Base-by-base conservation (phyloP, 2,113 vertebrate species). In the Upupa epops region DNA sequence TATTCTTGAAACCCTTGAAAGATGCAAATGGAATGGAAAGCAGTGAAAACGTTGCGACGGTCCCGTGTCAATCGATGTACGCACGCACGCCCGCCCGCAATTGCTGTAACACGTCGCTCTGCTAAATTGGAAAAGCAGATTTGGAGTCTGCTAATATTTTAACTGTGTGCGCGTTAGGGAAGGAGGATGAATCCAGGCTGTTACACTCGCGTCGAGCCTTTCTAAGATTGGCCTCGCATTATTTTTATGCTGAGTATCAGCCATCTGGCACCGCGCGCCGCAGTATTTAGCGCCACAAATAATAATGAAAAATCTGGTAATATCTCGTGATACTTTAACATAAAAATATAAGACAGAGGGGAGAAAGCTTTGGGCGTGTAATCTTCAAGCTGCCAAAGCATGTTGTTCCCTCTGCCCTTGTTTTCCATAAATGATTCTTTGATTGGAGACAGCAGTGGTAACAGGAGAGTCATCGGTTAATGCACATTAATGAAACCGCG, bases 271-370 rank as follows among this genome's bases (percentile, higher is more conserved):
- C 71, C 59, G 87, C 63, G 76, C 21, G 90, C 92, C 31, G 85
- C 88, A 88, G 86, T 92, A 89, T 91, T 82, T 95, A 96, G 95
- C 89, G 86, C 91, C 82, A 95, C 70, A 94, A 88, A 94, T 93
- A 90, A 96, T 96, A 92, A 88, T 89, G 94, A 96, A 91, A 96
- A 88, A 96, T 95, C 88, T 89, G 87, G 89, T 88, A 93, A 92
- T 94, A 86, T 70, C 92, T 88, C 11, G 1, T 86, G 94, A 89
- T 95, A 86, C 93, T 95, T 94, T 80, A 91, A 94, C 48, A 4
- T 91, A 88, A 86, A 94, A 95, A 93, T 96, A 45, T 93, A 94
- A 91, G 89, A 80, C 88, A 71, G 94, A 84, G 95, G 89, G 74
- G 82, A 76, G n/a, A 93, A 95, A 96, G 72, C 90, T 90, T 63